Conservation (phyloP, 2,113 vertebrate genomes). For the Mugil cephalus region DNA sequence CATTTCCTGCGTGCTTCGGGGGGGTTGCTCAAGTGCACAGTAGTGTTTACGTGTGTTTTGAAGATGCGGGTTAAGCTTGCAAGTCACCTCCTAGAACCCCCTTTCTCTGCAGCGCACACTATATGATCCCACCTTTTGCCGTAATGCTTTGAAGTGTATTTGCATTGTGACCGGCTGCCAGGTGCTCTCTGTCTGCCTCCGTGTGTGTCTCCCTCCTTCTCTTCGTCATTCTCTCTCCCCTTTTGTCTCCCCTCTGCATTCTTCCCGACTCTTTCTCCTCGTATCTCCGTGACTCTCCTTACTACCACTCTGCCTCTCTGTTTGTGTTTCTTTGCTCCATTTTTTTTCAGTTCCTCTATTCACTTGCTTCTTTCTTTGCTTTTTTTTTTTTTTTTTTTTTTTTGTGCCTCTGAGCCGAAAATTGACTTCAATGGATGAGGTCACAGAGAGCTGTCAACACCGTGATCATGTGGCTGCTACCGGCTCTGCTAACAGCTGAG, state of each 20-base stretch:
- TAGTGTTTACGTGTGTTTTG: conserved; percentile 33
- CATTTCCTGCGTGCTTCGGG: neutral
- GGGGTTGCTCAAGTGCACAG: conserved; percentile 8
- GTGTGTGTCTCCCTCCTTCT: conserved; percentile 7
- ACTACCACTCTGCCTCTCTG: conserved; percentile 44
- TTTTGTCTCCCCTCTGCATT: conserved; percentile 30
- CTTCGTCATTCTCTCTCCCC: conserved; percentile 14
- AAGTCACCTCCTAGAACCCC: conserved; percentile 26
- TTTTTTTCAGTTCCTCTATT: conserved; percentile 36
- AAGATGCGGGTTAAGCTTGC: conserved; percentile 59
- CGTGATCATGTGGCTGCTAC: conserved; percentile 81
- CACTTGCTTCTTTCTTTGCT: conserved; percentile 28
- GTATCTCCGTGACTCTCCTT: conserved; percentile 40
- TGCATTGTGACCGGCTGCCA: conserved; percentile 68
- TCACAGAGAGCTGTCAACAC: conserved; percentile 85
- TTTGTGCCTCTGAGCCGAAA: conserved; percentile 68
- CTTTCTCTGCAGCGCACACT: conserved; percentile 32
- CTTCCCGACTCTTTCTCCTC: conserved; percentile 28
- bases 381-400: conserved; percentile 1
- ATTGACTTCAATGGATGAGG: conserved; percentile 82
- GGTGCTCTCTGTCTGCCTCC: conserved; percentile 37
- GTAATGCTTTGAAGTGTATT: conserved; percentile 69
- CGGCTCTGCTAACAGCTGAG: conserved; percentile 60
- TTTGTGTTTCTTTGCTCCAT: conserved; percentile 54
- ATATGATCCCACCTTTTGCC: conserved; percentile 58